Evolutionary conservation across 92 coral and sea anemone species (phyloP), one percentile per base, ranked within the genome.

Genomic region (Micromussa lordhowensis): DNA sequence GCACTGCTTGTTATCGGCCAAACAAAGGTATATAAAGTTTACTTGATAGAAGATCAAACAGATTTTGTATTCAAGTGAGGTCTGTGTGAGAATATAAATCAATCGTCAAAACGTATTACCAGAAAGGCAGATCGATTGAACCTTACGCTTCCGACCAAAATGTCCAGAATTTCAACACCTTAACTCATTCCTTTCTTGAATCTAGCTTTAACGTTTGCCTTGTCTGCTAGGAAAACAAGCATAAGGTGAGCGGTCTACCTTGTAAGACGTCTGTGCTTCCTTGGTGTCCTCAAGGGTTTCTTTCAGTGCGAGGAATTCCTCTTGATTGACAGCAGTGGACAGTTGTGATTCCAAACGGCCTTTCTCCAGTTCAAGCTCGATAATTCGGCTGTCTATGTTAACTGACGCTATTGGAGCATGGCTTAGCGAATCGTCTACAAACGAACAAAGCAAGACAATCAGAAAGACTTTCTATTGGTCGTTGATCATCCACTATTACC

Each of bases 341-440:
- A 91, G 82, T 59, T 93, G 90, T 1, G 87, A 80, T 75, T 79
- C 82, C 40, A 95, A 57, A 35, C 94, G 89, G 44, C 78, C 85
- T 74, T 93, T 95, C 78, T 90, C 91, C 59, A 93, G 88, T 83
- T 95, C 95, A 51, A 95, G 88, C 49, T 95, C 94, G 51, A 95
- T 95, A 31, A 95, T 81, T 68, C 93, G 92, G 35, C 93, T 91
- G 68, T 95, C 98, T 21, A 93, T 87, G 61, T 93, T 93, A 10
- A 88, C 70, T 9, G 63, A 34, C 31, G 77, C 82, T 32, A 68
- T 30, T 6, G 89, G 77, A 18, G 61, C 83, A n/a, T 77, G 89
- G 64, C 26, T 64, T 63, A 40, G 83, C 0, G 89, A 77, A 31
- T 38, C 63, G 51, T 63, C 89, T 86, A 86, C 14, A 72, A 84